A percentile compares a stretch with the other conserved stretches of the same genome.
Conservation (phyloP, 2,888 invertebrate genomes). For the Tenthredo notha region DNA sequence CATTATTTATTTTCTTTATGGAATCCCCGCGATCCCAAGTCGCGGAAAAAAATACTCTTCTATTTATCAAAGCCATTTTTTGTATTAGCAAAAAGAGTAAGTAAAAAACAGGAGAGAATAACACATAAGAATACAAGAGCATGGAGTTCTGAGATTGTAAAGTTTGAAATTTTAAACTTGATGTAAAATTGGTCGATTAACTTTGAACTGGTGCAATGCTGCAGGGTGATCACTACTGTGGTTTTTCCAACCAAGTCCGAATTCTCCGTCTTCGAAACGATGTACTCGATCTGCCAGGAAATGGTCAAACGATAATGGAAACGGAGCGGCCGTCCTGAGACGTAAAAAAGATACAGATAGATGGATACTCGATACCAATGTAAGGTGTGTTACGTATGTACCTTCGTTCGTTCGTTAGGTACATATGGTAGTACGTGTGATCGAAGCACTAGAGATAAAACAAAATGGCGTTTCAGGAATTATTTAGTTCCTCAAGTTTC, state of each 20-base stretch:
- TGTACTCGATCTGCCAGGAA: constrained; percentile 41
- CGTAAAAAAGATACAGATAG: constrained; percentile 44
- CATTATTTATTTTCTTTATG: neutral
- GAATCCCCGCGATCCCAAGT: neutral
- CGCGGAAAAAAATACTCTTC: neutral
- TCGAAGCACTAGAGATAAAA: constrained; percentile 35
- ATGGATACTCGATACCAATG: constrained; percentile 17
- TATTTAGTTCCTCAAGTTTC: constrained; percentile 27
- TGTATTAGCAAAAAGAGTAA: neutral
- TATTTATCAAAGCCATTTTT: neutral
- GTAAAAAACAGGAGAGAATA: neutral
- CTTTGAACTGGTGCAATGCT: neutral
- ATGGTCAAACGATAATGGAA: constrained; percentile 43
- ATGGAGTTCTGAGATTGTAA: no score
- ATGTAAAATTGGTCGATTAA: constrained; percentile 31
- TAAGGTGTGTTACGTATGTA: neutral
- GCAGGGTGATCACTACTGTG: neutral
- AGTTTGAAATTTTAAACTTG: neutral
- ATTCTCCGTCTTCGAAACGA: constrained; percentile 32
- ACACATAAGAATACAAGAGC: neutral
- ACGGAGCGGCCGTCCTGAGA: constrained; percentile 20
- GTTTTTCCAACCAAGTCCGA: constrained; percentile 29
- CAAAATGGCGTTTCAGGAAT: constrained; percentile 35
- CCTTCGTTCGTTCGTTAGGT: neutral
- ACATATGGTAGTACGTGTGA: neutral